Base-by-base conservation (phyloP, 2,888 invertebrate species). In the Willowsia nigromaculata region DNA sequence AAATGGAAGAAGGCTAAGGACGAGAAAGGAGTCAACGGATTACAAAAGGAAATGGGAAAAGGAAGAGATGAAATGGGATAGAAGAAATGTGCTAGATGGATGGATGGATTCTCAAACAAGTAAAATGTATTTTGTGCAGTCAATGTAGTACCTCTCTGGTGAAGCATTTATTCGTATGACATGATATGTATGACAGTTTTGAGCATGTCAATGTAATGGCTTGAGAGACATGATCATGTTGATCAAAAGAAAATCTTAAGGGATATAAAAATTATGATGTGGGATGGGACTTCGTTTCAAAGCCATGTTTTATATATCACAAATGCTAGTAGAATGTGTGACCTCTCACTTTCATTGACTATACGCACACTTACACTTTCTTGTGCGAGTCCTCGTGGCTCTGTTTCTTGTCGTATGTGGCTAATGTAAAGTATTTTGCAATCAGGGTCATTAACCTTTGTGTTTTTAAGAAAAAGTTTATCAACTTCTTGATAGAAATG, bases 51-150 rank as follows among this genome's bases (percentile, higher is more conserved):
- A 71, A 71, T 71, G 71, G 43, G 71, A 80, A 80, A 37, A 80
- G 80, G 80, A 56, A 56, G 22, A 80, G 50, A 59, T 80, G 80
- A 80, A 80, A 80, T 80, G 80, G 80, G 80, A 56, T 40, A 80
- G 59, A 80, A 80, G 40, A 80, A 37, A 80, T 80, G 25, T 76
- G 43, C 71, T 74, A 0, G 40, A 43, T 74, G 56, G 56, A 56
- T 43, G 33, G 25, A 74, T 22, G 71, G 71, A 43, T 74, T 56
- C 56, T 56, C 56, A 56, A 56, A 56, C 5, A 56, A 22, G 56
- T 22, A 56, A 56, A 22, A 56, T 18, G 56, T 56, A 56, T 56
- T 22, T 15, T 11, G 2, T 18, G 56, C 22, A 56, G 56, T 18
- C 18, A 4, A 56, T 6, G 22, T 2, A 56, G 56, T 22, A 13